These are phyloP conservation scores for Morone chrysops DNA, from an alignment of 2,113 vertebrate species.

Conservation along the genomic window DNA sequence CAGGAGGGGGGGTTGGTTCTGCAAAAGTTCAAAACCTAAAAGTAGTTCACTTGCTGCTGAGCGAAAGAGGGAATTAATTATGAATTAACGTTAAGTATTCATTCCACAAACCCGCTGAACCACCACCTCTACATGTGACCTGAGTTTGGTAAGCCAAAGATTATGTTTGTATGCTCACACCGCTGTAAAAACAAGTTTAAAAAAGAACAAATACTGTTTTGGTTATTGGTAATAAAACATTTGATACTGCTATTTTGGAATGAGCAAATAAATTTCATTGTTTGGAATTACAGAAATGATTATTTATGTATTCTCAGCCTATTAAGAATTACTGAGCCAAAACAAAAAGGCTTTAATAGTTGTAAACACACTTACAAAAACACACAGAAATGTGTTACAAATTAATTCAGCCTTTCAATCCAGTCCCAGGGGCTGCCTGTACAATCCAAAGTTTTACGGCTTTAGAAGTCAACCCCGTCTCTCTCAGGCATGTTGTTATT, in stretches of 20 bases:
- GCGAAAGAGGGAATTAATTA: constrained; percentile 29
- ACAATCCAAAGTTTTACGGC: not conserved
- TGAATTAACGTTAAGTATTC: constrained; percentile 12
- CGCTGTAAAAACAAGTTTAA: not conserved
- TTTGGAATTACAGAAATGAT: not conserved
- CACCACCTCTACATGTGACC: not conserved
- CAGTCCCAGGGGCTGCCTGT: not conserved
- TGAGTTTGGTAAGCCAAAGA: not conserved
- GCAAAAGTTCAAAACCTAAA: not conserved
- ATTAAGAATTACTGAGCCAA: too few species aligned
- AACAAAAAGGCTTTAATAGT: not conserved
- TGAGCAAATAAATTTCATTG: not conserved
- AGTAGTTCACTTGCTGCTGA: not conserved
- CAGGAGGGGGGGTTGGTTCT: not conserved
- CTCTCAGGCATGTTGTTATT: not conserved
- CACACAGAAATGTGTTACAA: not conserved
- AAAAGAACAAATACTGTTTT: too few species aligned
- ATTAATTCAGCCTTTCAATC: not conserved
- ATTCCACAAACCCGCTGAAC: not conserved
- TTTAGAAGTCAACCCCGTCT: not conserved
- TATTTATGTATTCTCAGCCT: not conserved
- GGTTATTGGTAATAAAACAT: not conserved
- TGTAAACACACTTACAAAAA: not conserved
- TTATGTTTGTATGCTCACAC: not conserved
- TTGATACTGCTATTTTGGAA: not conserved